A percentile compares a stretch with the other conserved stretches of the same genome.
Conservation (phyloP, 2,888 invertebrate species). For the Graphium colonna region DNA sequence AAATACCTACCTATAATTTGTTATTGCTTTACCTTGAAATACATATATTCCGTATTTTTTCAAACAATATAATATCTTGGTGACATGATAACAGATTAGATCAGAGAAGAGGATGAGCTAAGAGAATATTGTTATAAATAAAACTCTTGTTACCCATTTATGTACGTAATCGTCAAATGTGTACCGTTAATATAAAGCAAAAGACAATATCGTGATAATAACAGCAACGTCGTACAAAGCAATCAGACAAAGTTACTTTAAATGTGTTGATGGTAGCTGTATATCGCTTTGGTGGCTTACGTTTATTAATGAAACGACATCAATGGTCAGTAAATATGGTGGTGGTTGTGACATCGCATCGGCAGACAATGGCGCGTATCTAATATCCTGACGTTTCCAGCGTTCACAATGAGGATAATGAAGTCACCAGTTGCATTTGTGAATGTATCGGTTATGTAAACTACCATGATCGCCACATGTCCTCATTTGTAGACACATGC, state of each 20-base stretch:
- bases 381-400: constrained; percentile 8
- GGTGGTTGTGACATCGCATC: constrained; percentile 7
- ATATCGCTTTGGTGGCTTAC: neutral
- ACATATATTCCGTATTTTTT: too few relatives aligned
- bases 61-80: too few relatives aligned
- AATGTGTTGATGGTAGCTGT: neutral
- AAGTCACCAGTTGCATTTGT: neutral
- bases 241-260: neutral
- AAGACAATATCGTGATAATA: too few relatives aligned
- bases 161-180: neutral
- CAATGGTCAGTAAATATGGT: constrained; percentile 7
- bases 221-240: too few relatives aligned
- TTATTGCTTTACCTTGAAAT: too few relatives aligned
- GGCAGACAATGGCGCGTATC: constrained; percentile 11
- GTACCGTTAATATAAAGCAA: too few relatives aligned
- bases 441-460: neutral
- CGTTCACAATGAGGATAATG: constrained; percentile 6
- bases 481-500: too few relatives aligned
- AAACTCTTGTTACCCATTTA: neutral
- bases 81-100: too few relatives aligned
- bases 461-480: neutral
- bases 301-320: constrained; percentile 5
- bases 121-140: neutral
- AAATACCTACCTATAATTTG: too few relatives aligned
- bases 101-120: too few relatives aligned